Evolutionary conservation across 2,797 vertebrate genomes (phyloP).

Genomic region (Botia almorhae): DNA sequence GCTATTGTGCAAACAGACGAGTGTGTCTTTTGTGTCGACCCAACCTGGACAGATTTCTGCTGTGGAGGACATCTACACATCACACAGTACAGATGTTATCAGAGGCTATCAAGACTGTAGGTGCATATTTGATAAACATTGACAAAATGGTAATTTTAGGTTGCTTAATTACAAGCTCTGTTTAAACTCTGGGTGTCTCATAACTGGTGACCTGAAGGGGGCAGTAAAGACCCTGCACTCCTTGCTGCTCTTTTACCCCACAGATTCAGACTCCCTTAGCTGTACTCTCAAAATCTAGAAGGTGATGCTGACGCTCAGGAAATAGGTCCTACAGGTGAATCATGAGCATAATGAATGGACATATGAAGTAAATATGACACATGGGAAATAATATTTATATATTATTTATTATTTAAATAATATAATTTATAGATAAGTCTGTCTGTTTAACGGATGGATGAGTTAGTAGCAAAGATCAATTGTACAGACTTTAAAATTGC

Average conservation of each 20-base stretch:
- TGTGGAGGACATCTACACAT: constrained; percentile 87
- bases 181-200: constrained; percentile 31
- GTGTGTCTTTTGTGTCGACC: constrained; percentile 84
- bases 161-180: not conserved
- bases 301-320: constrained; percentile 66
- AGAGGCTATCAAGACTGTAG: constrained; percentile 52
- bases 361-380: not conserved
- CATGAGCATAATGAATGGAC: not conserved
- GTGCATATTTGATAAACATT: not conserved
- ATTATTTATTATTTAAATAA: too few species aligned
- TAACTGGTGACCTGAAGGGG: constrained; percentile 75
- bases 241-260: constrained; percentile 90
- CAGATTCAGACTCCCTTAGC: constrained; percentile 79
- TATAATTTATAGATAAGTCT: constrained; percentile 2
- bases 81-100: constrained; percentile 86
- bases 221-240: constrained; percentile 77
- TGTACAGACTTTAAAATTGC: not conserved
- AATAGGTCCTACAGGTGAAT: constrained; percentile 66
- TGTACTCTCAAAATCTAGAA: constrained; percentile 81
- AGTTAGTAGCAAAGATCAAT: not conserved
- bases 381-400: not conserved
- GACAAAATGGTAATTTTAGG: not conserved
- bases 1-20: constrained; percentile 90
- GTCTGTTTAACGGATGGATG: constrained; percentile 18
- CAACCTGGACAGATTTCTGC: constrained; percentile 85